phyloP scores from a whole-genome alignment of 2,888 invertebrate species.

The Trypoxylon attenuatum region DNA sequence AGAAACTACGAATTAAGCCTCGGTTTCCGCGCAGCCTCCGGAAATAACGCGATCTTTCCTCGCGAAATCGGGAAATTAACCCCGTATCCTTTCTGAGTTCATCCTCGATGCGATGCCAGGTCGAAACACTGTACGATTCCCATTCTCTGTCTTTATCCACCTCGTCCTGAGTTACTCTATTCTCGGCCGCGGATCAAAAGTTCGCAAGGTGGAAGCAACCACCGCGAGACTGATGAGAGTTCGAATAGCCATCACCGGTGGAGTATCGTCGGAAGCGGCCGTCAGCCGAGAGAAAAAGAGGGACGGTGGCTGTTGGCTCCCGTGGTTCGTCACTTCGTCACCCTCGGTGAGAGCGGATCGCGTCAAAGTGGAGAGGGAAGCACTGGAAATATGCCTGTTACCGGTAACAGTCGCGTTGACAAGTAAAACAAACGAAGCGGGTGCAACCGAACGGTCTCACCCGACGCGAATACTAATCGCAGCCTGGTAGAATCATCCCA shows the following conservation, averaged over 20 bases:
- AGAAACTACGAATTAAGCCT: conserved; percentile 47
- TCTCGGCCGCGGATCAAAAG: no score
- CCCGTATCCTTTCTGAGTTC: conserved; percentile 48
- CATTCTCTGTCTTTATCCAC: no score
- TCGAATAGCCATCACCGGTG: no score
- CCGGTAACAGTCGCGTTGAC: background rate
- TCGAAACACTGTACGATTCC: conserved; percentile 46
- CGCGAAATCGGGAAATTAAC: conserved; percentile 53
- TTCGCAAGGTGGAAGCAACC: no score
- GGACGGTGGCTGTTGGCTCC: no score
- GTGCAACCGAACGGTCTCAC: no score
- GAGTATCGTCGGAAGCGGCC: no score
- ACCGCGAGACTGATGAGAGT: no score
- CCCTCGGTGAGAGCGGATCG: background rate
- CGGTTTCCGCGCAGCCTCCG: conserved; percentile 49
- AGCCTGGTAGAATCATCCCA: background rate
- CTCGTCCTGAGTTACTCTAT: no score
- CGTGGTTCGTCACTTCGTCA: background rate
- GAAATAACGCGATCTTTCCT: conserved; percentile 52
- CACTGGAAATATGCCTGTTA: no score
- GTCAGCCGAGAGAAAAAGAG: no score
- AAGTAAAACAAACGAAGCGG: background rate
- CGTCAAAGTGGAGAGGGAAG: no score
- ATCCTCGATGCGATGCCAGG: conserved; percentile 23
- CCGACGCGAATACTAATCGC: background rate